A percentile compares a stretch with the other conserved stretches of the same genome.
Conservation (phyloP, 2,888 invertebrate genomes). For the Ryuthela nishihirai region DNA sequence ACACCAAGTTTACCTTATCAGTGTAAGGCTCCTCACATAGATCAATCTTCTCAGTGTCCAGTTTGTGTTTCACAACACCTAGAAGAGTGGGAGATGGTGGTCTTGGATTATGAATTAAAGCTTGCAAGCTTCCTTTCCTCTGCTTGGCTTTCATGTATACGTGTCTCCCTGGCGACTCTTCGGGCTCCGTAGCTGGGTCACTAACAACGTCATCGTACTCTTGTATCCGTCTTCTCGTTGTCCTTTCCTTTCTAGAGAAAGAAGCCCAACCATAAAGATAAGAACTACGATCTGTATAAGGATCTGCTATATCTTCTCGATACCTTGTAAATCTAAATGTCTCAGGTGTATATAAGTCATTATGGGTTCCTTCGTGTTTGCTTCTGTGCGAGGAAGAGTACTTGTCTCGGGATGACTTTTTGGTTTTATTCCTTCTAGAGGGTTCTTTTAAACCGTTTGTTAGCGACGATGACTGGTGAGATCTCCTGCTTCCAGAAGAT, state of each 20-base stretch:
- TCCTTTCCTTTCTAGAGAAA: conserved; percentile 22
- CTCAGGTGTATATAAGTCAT: conserved; percentile 6
- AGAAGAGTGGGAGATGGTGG: conserved; percentile 34
- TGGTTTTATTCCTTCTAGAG: too few relatives aligned
- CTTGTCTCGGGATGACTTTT: conserved; percentile 22
- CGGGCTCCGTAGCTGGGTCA: conserved; percentile 21
- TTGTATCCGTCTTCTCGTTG: conserved; percentile 10
- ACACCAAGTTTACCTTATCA: conserved; percentile 44
- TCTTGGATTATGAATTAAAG: conserved; percentile 21
- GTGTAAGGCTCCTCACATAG: conserved; percentile 49
- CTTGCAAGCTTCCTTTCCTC: conserved; percentile 35
- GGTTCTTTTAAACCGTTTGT: too few relatives aligned
- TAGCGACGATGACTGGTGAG: too few relatives aligned
- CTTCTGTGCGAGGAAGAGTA: conserved; percentile 24
- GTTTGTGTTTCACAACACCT: conserved; percentile 45
- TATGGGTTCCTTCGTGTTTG: conserved; percentile 6
- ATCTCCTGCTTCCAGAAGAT: too few relatives aligned
- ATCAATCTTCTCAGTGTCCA: conserved; percentile 49
- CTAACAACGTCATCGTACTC: conserved; percentile 30
- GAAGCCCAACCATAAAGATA: conserved; percentile 27
- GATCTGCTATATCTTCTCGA: conserved; percentile 6
- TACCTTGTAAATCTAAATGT: conserved; percentile 8
- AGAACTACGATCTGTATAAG: conserved; percentile 12
- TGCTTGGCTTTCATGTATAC: conserved; percentile 26
- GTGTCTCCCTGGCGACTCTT: conserved; percentile 23